Base-by-base conservation (phyloP, 2,113 vertebrate species). In the Oplegnathus fasciatus region DNA sequence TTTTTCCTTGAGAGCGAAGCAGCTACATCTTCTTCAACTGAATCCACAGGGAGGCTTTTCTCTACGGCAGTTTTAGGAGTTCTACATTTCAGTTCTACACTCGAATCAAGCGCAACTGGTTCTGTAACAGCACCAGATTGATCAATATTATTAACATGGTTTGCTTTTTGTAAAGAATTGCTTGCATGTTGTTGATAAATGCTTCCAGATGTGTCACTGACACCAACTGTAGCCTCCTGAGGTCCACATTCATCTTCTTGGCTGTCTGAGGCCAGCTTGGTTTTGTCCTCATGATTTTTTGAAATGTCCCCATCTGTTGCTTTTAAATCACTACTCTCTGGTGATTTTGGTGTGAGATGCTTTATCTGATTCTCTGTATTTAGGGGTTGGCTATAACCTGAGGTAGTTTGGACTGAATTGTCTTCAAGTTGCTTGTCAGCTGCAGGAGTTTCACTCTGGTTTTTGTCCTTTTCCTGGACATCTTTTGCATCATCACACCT, bases 381-480 rank as follows among this genome's bases (percentile, higher is more conserved):
- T 4, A 22, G 10, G 6, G 42, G 6, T 62, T 46, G 68, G 44
- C 18, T 78, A 6, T 2, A 18, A 40, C 22, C 55, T 32, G 76
- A 84, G 70, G 61, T 79, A 54, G 77, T 65, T 28, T 85, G 80
- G 3, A 73, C 42, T 17, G 42, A 54, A 65, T 3, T 37, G 1
- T 78, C 72, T 67, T 87, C 48, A 24, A 32, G 18, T 58, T 66
- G 62, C 46, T 57, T 13, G 11, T 37, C 66, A 44, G 40, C 44
- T 11, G 26, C 55, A 40, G 20, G 15, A 18, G 26, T 17, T 54
- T 88, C 37, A 26, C 22, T 57, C 1, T 3, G 6, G 28, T 1
- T 65, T 55, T 61, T 50, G 18, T 80, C 64, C 13, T 54, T 60
- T 58, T 83, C 60, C 6, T 54, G 52, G 17, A 42, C 55, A 17